Evolutionary conservation across 2,888 invertebrate species (phyloP), one percentile per base, ranked within the genome.

Genomic region (Agrochola litura): DNA sequence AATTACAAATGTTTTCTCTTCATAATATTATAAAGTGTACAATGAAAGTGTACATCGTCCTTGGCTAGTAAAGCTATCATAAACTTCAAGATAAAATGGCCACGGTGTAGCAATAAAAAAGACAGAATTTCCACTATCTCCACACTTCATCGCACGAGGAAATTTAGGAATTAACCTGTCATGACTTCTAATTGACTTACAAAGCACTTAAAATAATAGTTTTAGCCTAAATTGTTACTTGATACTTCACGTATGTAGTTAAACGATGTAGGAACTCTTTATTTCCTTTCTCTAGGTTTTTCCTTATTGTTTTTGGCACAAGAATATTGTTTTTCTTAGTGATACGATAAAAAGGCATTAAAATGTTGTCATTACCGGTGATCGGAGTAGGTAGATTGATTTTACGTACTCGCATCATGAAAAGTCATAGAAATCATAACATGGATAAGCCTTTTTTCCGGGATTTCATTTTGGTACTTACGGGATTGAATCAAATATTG

Each of bases 81-180:
- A 69, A 69, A 66, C 12, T 79, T 43, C 49, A 83, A 79, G 43
- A 30, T 70, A 67, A 52, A 77, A 65, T 66, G 54, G 79, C 52
- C 61, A 43, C 56, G 41, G n/a, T 63, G 54, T 12, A 41, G 61
- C 37, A 77, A 76, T 84, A 81, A 86, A 79, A 73, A 68, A 63
- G 19, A 65, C n/a, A 69, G 43, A 56, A 76, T 73, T 67, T 61
- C 65, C 30, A 58, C 60, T 79, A 77, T 84, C 77, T 73, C 14
- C 9, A n/a, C 61, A 30, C 54, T 58, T 37, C 56, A 86, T 86
- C 77, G 43, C 25, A 64, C 6, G 52, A 49, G 54, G 67, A 72
- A 71, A 65, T 74, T 78, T 73, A 41, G 43, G 58, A 86, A 86
- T 82, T 77, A 87, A 77, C 73, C 70, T 68, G 74, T 76, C 72